These are phyloP conservation scores for Cephus runcator DNA, from an alignment of 2,888 invertebrate species.

Conservation along the genomic window DNA sequence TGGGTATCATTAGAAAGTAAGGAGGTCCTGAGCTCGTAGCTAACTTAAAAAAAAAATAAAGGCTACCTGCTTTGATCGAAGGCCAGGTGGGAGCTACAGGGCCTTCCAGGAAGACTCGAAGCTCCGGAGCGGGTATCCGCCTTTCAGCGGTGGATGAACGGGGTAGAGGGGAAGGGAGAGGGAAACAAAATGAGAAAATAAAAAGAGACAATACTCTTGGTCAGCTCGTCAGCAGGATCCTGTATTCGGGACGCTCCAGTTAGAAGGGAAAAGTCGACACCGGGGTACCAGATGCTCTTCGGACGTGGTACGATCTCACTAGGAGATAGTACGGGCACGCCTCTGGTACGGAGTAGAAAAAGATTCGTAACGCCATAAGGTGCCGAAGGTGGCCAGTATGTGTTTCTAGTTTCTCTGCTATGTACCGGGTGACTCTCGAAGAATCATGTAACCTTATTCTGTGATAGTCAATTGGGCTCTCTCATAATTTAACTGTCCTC, in stretches of 20 bases:
- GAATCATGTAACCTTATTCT: background rate
- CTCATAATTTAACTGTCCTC: background rate
- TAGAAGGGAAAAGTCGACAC: background rate
- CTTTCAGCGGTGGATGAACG: background rate
- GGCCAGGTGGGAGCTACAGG: background rate
- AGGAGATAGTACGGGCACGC: background rate
- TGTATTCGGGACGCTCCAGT: background rate
- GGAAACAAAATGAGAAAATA: background rate
- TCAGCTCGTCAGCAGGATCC: background rate
- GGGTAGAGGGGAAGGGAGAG: background rate
- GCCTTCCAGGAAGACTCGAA: background rate
- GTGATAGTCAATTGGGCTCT: background rate
- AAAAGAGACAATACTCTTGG: background rate
- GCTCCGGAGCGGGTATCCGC: background rate
- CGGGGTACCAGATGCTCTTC: background rate
- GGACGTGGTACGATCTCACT: background rate
- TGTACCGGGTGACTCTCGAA: background rate
- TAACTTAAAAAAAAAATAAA: background rate
- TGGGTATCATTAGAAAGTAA: background rate
- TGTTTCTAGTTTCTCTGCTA: background rate
- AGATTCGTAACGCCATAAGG: background rate
- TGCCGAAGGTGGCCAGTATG: background rate
- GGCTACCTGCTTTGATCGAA: background rate
- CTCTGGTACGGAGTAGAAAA: background rate
- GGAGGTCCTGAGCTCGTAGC: background rate